phyloP scores from a whole-genome alignment of 2,888 invertebrate species.

The Nemurella pictetii region DNA sequence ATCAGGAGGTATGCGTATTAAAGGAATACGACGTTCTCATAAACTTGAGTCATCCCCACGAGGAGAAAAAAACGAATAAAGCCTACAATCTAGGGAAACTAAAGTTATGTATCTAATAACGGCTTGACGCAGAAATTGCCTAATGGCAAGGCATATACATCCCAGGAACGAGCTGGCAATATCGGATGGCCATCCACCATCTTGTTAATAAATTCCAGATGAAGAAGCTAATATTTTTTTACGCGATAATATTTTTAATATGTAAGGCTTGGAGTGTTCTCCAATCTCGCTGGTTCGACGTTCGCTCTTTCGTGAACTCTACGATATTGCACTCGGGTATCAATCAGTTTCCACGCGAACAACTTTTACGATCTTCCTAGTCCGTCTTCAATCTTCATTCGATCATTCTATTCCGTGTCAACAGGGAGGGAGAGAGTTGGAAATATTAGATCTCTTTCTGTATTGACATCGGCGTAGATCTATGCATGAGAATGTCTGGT shows the following conservation, averaged over 20 bases:
- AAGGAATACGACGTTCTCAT: background rate
- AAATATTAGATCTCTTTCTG: background rate
- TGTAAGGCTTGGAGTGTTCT: slow-evolving; percentile 6
- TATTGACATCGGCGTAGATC: background rate
- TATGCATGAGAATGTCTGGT: background rate
- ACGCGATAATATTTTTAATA: slow-evolving; percentile 27
- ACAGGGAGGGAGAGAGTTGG: slow-evolving; percentile 3
- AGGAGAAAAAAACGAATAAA: background rate
- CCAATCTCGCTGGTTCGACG: background rate
- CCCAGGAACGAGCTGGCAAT: background rate
- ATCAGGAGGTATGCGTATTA: background rate
- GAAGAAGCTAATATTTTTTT: background rate
- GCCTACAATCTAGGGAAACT: background rate
- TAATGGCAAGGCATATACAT: background rate
- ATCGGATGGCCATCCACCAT: background rate
- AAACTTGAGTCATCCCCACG: background rate
- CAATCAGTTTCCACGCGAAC: slow-evolving; percentile 24
- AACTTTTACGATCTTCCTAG: slow-evolving; percentile 6
- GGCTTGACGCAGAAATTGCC: background rate
- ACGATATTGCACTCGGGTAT: slow-evolving; percentile 5
- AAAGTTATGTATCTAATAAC: slow-evolving; percentile 16
- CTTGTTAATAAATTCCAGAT: slow-evolving; percentile 28
- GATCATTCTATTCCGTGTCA: slow-evolving; percentile 16
- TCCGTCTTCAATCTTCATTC: slow-evolving; percentile 4
- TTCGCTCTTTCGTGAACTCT: background rate